Conservation (phyloP, 2,113 vertebrate species). For the Campylomormyrus numenius region DNA sequence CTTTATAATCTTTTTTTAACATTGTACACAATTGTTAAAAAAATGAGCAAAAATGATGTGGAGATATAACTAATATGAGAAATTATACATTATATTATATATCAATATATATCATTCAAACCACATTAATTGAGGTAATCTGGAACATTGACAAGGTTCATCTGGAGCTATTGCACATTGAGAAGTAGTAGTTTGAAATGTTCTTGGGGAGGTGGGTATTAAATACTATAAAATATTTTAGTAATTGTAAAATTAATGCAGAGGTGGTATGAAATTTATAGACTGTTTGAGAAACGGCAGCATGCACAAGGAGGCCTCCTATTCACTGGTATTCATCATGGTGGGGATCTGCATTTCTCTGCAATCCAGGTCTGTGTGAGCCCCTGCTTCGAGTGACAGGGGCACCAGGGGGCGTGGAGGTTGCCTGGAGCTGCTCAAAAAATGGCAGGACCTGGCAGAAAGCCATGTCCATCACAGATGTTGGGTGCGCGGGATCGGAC, state of each 20-base stretch:
- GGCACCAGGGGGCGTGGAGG: neutral
- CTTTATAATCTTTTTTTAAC: neutral
- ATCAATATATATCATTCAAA: neutral
- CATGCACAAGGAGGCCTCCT: neutral
- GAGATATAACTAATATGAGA: neutral
- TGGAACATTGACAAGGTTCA: neutral
- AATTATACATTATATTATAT: neutral
- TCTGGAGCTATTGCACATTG: neutral
- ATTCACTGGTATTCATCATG: neutral
- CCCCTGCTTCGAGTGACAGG: neutral
- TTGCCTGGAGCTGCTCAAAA: neutral
- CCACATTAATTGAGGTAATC: neutral
- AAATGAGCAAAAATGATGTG: neutral
- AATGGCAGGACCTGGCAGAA: neutral
- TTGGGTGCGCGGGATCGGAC: no score
- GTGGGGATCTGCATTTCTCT: neutral
- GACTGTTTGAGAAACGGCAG: neutral
- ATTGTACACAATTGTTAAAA: neutral
- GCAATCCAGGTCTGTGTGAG: neutral
- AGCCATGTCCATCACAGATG: neutral
- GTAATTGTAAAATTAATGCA: neutral
- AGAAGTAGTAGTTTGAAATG: neutral
- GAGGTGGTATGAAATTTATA: neutral
- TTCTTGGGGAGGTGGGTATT: neutral
- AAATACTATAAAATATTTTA: neutral